Base-by-base conservation (phyloP, 1,140 invertebrate genomes). In the Scylla paramamosain region DNA sequence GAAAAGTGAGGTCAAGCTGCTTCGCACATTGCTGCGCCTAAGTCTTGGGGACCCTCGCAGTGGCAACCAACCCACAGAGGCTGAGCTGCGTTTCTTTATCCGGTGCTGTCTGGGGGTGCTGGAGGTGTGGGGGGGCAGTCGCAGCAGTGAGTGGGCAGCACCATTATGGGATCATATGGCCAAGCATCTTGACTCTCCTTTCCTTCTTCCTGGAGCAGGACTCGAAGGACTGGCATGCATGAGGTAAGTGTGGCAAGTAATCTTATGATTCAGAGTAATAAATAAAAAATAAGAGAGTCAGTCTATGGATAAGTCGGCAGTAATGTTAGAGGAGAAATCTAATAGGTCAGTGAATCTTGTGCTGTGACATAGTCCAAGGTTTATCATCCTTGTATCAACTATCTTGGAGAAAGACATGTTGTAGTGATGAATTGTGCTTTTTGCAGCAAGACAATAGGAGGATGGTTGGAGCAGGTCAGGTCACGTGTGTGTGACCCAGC, bases 111-210 rank as follows among this genome's bases (percentile, higher is more conserved):
- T 95, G 86, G 31, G 88, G 48, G 52, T 95, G n/a, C 16, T 82
- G 45, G 32, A 91, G 31, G 84, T 96, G 28, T 96, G 96, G 92
- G 95, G 93, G 88, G 95, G 90, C 29, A 95, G 95, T 31, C 67
- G 84, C 52, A 89, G 93, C 32, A 94, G 91, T 20, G 96, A 96
- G 45, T 96, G 95, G 93, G 95, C 94, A 14, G 93, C 94, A 46
- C 67, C 94, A 25, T 29, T 96, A n/a, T 96, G 96, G 96, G 96
- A 96, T 59, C 95, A 96, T 59, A 96, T 96, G 29, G 95, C 95
- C 12, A 94, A 95, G 16, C 94, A 95, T 28, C 94, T 96, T 46
- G 95, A 96, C 91, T 93, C 89, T 8, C 39, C 93, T 25, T 96
- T 96, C 77, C 91, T 96, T 32, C 82, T 96, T 1, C 93, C 93